phyloP scores from a whole-genome alignment of 2,888 invertebrate species.

The Pyrgus malvae region DNA sequence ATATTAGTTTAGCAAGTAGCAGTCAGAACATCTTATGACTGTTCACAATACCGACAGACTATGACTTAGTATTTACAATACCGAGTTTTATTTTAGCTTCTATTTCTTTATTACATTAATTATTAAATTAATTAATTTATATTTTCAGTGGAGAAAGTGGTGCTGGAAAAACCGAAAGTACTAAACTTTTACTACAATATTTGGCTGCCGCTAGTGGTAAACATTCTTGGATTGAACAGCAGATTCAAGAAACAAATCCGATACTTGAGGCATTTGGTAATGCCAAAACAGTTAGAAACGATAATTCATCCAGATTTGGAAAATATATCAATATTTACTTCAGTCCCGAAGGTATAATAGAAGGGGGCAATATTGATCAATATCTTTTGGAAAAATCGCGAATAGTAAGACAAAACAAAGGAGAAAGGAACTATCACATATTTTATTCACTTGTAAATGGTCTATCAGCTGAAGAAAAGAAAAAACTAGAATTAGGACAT shows the following conservation, averaged over 20 bases:
- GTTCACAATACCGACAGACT: too few relatives aligned
- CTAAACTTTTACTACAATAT: slow-evolving; percentile 96
- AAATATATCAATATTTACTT: slow-evolving; percentile 97
- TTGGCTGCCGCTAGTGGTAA: slow-evolving; percentile 96
- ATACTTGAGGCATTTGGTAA: slow-evolving; percentile 98
- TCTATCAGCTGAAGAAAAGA: slow-evolving; percentile 89
- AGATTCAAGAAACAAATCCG: slow-evolving; percentile 97
- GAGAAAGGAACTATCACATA: slow-evolving; percentile 97
- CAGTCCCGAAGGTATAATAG: slow-evolving; percentile 90
- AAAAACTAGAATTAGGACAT: slow-evolving; percentile 87
- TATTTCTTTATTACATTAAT: too few relatives aligned
- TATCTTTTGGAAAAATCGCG: slow-evolving; percentile 97
- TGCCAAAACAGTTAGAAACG: slow-evolving; percentile 96
- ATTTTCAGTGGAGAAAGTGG: slow-evolving; percentile 94
- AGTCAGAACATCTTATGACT: too few relatives aligned
- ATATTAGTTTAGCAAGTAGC: too few relatives aligned
- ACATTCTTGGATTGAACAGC: slow-evolving; percentile 98
- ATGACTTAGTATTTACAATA: too few relatives aligned
- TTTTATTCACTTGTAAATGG: slow-evolving; percentile 96
- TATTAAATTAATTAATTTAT: neutral
- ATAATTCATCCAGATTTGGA: slow-evolving; percentile 97
- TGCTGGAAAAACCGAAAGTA: slow-evolving; percentile 97
- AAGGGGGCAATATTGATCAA: slow-evolving; percentile 96
- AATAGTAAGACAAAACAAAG: slow-evolving; percentile 93
- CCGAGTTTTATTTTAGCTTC: too few relatives aligned